Conservation (phyloP, 1,140 invertebrate genomes). For the Bathynomus jamesi region DNA sequence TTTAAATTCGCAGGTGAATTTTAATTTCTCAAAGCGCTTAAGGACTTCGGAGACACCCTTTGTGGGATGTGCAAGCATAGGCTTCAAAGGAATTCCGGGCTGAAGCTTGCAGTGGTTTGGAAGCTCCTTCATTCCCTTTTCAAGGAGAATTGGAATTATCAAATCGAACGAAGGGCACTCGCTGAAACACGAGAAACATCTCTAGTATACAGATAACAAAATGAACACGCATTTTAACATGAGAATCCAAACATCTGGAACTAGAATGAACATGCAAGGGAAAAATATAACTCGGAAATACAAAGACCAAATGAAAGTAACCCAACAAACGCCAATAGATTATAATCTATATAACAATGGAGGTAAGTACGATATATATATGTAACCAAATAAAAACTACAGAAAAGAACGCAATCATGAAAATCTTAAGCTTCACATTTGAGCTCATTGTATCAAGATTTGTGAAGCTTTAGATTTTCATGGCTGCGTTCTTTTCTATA, state of each 20-base stretch:
- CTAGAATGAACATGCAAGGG: too few species aligned
- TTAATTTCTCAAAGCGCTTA: conserved; percentile 76
- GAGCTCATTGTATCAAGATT: too few species aligned
- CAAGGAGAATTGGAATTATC: conserved; percentile 70
- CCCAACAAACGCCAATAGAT: too few species aligned
- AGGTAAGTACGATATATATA: too few species aligned
- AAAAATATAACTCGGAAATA: too few species aligned
- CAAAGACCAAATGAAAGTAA: too few species aligned
- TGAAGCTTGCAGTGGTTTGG: conserved; percentile 76
- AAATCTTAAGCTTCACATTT: too few species aligned
- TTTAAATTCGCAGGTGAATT: conserved; percentile 98
- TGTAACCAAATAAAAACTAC: too few species aligned
- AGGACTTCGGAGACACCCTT: conserved; percentile 83
- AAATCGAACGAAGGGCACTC: conserved; percentile 93
- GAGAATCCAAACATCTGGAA: conserved; percentile 27
- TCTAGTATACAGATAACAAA: conserved; percentile 18
- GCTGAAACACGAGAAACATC: conserved; percentile 55
- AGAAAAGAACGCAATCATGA: too few species aligned
- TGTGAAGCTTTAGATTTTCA: too few species aligned
- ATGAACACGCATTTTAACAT: neutral
- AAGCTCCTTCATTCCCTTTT: conserved; percentile 69
- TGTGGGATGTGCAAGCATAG: conserved; percentile 98
- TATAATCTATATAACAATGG: too few species aligned
- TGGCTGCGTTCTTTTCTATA: too few species aligned
- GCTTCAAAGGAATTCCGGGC: conserved; percentile 90